phyloP scores from a whole-genome alignment of 2,888 invertebrate genomes.

The Choristoneura rosaceana region DNA sequence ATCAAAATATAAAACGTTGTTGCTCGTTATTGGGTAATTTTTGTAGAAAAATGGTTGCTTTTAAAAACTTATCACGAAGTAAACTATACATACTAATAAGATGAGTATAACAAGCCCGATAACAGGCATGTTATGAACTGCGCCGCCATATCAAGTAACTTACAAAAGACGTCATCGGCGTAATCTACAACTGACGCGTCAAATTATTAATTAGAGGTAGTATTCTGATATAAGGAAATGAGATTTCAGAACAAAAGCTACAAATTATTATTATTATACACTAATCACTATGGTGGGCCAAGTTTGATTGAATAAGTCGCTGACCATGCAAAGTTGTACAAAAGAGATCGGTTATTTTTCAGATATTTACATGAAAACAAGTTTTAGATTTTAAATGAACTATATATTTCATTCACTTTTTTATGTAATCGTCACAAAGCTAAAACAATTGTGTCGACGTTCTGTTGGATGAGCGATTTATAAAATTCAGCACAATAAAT shows the following conservation, averaged over 20 bases:
- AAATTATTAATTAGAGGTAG: background rate
- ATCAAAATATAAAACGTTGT: too few relatives aligned
- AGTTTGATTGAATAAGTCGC: too few relatives aligned
- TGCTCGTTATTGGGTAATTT: background rate
- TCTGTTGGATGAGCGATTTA: too few relatives aligned
- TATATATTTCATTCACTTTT: too few relatives aligned
- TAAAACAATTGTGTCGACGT: too few relatives aligned
- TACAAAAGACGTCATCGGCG: conserved; percentile 46
- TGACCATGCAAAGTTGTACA: too few relatives aligned
- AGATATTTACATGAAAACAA: too few relatives aligned
- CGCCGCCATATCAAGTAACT: conserved; percentile 40
- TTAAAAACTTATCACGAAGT: background rate
- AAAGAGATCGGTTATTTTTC: too few relatives aligned
- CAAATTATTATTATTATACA: background rate
- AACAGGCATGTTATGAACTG: conserved; percentile 40
- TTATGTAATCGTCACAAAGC: too few relatives aligned
- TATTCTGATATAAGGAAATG: background rate
- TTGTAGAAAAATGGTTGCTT: background rate
- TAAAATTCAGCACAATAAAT: too few relatives aligned
- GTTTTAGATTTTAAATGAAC: too few relatives aligned
- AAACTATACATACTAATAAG: background rate
- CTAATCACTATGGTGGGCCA: background rate
- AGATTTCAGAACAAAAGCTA: background rate
- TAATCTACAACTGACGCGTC: conserved; percentile 30
- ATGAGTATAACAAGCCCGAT: conserved; percentile 6